Conservation (phyloP, 1,140 invertebrate genomes). For the Diploscapter pachys region DNA sequence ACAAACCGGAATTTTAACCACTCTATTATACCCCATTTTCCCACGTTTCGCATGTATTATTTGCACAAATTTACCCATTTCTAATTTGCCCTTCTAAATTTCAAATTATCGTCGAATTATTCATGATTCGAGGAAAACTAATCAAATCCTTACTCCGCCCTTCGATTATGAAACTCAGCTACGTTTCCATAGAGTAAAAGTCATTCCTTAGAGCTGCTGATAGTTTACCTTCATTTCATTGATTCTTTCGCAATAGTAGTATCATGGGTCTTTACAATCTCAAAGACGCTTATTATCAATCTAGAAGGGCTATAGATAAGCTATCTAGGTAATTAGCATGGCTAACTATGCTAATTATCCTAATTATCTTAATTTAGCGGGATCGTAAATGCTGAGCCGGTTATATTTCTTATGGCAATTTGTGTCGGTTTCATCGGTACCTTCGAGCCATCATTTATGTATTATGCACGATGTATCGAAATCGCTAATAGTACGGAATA, state of each 20-base stretch:
- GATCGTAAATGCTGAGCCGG: constrained; percentile 23
- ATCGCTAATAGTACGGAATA: constrained; percentile 3
- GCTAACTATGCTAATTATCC: not conserved
- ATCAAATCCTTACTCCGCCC: no score
- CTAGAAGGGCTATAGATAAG: not conserved
- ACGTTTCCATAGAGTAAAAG: constrained; percentile 6
- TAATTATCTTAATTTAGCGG: constrained; percentile 21
- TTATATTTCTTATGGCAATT: constrained; percentile 19
- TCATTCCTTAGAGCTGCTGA: not conserved
- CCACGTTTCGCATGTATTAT: no score
- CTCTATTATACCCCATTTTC: no score
- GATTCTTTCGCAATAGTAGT: not conserved
- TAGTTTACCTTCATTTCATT: not conserved
- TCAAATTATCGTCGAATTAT: no score
- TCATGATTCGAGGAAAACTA: no score
- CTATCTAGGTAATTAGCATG: not conserved
- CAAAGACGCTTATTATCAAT: no score
- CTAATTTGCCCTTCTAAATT: no score
- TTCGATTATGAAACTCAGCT: not conserved
- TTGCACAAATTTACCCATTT: no score
- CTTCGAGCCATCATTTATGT: constrained; percentile 26
- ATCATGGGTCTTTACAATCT: no score
- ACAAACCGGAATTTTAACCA: no score
- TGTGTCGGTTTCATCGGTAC: constrained; percentile 20
- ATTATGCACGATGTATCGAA: constrained; percentile 35